Base-by-base conservation (phyloP, 2,113 vertebrate genomes). In the Gymnobelideus leadbeateri region DNA sequence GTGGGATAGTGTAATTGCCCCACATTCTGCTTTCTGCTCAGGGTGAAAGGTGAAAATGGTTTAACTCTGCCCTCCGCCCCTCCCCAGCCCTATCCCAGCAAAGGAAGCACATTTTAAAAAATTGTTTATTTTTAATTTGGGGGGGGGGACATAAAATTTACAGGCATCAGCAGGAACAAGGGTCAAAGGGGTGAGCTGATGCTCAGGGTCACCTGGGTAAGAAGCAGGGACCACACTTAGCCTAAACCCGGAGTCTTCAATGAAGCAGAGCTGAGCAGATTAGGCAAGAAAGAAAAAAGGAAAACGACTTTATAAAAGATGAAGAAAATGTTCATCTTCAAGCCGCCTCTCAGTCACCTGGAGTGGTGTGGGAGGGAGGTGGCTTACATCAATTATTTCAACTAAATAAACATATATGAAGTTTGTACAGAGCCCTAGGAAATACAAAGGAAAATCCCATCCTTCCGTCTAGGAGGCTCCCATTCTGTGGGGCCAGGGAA, bases 21-120 rank as follows among this genome's bases (percentile, higher is more conserved):
- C 53, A 51, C 89, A 95, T 21, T 91, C 9, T 91, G 52, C 50
- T 54, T 93, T 54, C 53, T 94, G 52, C 51, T 96, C 90, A 91
- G 92, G 77, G 21, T 37, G 61, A 89, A 93, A 89, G 24, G 28
- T 24, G 14, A 21, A 6, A 84, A 43, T 43, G 57, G 26, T 57
- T 57, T 2, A 68, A 68, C 57, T 28, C 31, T 77, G 52, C 14
- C n/a, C 89, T n/a, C 43, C 89, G 28, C 89, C 25, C 4, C 54
- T 57, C 55, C 47, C 19, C 52, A 23, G 8, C 77, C 96, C 54
- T 16, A 89, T n/a, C 0, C 77, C 25, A 91, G 14, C 14, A 43
- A 91, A 10, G 31, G 37, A 90, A 23, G 24, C 23, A 24, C 68
- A 84, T 43, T 77, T 19, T 19, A 77, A 77, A 77, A 77, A 77